Base-by-base conservation (phyloP, 2,888 invertebrate genomes). In the Diogma glabrata region DNA sequence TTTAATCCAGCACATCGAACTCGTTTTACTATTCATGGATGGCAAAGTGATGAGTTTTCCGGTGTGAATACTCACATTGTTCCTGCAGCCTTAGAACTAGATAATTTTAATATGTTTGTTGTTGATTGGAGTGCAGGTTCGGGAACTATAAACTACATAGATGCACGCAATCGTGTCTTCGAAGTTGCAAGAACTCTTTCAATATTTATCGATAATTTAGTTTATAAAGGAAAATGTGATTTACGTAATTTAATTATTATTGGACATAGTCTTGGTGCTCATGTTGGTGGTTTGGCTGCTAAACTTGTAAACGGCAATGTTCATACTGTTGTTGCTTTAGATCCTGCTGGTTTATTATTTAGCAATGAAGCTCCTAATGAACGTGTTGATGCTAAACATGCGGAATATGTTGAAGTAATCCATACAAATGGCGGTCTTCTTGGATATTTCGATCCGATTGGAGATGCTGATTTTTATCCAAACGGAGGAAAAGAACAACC, bases 111-210 rank as follows among this genome's bases (percentile, higher is more conserved):
- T 56, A 74, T 79, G 53, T 74, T 80, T 43, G 75, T 75, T 1
- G 75, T 80, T 4, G 79, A 80, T 57, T 80, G 79, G 78, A 72
- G 73, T n/a, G 66, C 64, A 1, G 76, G 76, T 2, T 75, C 78
- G 0, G 60, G 60, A 3, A 77, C 75, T 51, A 66, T 76, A 7
- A 78, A 78, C 56, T 79, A 79, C 55, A 67, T 75, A 47, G 62
- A 73, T 4, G 77, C 79, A 0, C 74, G 76, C 33, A 60, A 74
- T 64, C 1, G 70, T 64, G 5, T 67, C 52, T 66, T 2, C 9
- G 24, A 54, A 3, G 60, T 65, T 30, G 66, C 63, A 2, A 57
- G 57, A 1, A 60, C 63, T 51, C 45, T 69, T 7, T 64, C 61
- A 0, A 40, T 54, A 43, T 64, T 69, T 23, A 59, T 66, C 0